Evolutionary conservation across 2,888 invertebrate species (phyloP).

Genomic region (Ashinkailepas kermadecensis): DNA sequence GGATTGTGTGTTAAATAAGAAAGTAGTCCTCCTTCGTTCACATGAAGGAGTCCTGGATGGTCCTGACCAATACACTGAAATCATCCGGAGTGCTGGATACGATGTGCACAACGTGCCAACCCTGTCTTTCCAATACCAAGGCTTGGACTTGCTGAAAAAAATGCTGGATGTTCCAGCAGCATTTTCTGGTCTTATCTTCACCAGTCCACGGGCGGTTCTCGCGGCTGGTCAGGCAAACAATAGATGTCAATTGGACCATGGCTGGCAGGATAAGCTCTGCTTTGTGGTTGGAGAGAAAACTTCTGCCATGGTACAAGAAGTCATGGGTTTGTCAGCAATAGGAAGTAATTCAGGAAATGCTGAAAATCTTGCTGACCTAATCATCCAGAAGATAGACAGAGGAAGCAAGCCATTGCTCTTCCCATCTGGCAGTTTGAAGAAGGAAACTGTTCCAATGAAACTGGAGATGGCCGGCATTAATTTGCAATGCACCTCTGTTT

Average conservation of each 20-base stretch:
- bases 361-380: background rate
- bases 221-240: background rate
- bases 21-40: background rate
- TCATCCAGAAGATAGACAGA: background rate
- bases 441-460: background rate
- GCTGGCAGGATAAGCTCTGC: background rate
- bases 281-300: slow-evolving; percentile 2
- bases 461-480: background rate
- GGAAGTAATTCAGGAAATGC: background rate
- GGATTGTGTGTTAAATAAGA: background rate
- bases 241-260: background rate
- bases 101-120: background rate
- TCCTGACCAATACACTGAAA: background rate
- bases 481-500: background rate
- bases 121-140: background rate
- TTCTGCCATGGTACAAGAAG: background rate
- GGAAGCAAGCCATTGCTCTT: slow-evolving; percentile 27
- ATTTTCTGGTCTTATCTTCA: background rate
- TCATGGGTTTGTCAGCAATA: background rate
- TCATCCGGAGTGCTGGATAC: background rate
- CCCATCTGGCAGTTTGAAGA: slow-evolving; percentile 1
- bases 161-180: background rate
- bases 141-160: background rate
- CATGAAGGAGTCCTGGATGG: background rate
- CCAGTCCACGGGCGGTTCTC: background rate